Evolutionary conservation across 2,888 invertebrate genomes (phyloP).

Genomic region (Amphimallon solstitiale): DNA sequence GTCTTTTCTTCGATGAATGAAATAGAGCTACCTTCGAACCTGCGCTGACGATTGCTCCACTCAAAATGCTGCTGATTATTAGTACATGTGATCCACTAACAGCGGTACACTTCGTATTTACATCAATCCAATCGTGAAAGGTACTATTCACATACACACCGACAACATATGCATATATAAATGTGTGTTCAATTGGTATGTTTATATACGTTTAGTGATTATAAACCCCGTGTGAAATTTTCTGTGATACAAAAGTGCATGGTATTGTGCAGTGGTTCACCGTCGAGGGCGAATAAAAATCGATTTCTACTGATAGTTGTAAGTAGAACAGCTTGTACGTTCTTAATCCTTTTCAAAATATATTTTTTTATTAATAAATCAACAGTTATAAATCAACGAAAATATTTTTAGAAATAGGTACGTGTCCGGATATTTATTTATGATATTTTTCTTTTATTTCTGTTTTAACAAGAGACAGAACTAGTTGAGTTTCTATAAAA

Average conservation of each 20-base stretch:
- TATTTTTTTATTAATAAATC: not conserved
- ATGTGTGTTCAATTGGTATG: not conserved
- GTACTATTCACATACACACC: not conserved
- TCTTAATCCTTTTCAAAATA: not conserved
- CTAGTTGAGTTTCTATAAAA: too few species aligned
- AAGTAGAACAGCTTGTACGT: not conserved
- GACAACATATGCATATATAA: not conserved
- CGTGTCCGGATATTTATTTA: too few species aligned
- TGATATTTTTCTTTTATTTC: too few species aligned
- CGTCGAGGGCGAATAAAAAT: not conserved
- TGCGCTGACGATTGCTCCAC: not conserved
- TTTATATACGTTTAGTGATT: not conserved
- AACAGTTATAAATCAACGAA: not conserved
- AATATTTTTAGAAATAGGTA: too few species aligned
- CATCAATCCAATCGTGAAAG: not conserved
- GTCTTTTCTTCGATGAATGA: not conserved
- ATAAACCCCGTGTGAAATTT: not conserved
- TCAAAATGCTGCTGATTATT: not conserved
- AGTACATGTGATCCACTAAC: not conserved
- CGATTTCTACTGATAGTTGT: not conserved
- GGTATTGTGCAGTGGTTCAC: not conserved
- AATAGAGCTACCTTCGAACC: not conserved
- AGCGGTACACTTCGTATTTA: not conserved
- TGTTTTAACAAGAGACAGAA: too few species aligned
- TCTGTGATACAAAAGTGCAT: not conserved